phyloP scores from a whole-genome alignment of 1,140 invertebrate species.

The Diorhabda sublineata region DNA sequence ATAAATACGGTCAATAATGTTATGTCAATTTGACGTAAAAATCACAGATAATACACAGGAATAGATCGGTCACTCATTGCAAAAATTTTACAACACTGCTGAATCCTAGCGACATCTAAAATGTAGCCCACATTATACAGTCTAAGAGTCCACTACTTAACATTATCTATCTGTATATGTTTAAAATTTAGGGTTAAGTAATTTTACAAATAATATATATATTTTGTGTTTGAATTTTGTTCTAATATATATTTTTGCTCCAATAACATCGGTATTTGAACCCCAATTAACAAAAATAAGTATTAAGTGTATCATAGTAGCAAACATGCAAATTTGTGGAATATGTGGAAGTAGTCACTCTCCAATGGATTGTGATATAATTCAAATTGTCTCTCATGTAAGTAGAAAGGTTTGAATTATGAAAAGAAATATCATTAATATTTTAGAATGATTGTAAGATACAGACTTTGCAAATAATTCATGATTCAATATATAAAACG shows the following conservation, averaged over 20 bases:
- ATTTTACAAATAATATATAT: neutral
- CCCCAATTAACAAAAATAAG: neutral
- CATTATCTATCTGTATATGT: too few relatives aligned
- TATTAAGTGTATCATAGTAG: neutral
- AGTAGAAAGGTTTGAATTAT: neutral
- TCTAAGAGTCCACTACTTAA: too few relatives aligned
- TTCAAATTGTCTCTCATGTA: conserved; percentile 31
- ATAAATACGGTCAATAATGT: neutral
- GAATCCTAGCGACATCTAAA: too few relatives aligned
- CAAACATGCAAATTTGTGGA: conserved; percentile 22
- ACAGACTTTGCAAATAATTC: too few relatives aligned
- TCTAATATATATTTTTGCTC: neutral
- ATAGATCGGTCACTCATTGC: neutral
- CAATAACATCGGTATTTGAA: neutral
- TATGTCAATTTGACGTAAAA: conserved; percentile 1
- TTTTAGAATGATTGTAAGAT: too few relatives aligned
- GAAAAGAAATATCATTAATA: too few relatives aligned
- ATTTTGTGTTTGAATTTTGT: neutral
- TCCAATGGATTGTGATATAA: conserved; percentile 28
- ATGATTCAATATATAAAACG: too few relatives aligned
- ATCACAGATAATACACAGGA: neutral
- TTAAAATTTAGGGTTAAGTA: too few relatives aligned
- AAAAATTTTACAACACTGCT: neutral
- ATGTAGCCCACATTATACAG: too few relatives aligned
- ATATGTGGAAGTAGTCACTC: conserved; percentile 38